Evolutionary conservation across 2,113 vertebrate genomes (phyloP), one percentile per base, ranked within the genome.

Genomic region (Anser cygnoides): DNA sequence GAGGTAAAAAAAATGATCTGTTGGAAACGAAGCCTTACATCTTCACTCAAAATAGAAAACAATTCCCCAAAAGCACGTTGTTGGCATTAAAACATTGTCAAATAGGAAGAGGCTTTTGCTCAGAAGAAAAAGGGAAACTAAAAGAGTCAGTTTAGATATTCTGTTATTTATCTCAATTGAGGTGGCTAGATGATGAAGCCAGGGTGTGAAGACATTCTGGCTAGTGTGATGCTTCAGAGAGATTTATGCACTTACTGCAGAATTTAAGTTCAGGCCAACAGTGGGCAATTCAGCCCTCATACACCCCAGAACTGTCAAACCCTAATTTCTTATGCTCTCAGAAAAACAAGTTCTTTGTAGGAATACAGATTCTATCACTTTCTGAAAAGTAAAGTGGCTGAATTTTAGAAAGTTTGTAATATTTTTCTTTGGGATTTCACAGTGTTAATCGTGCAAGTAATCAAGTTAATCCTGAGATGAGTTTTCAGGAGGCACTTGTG

Each of bases 1-100:
- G 26, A 29, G 22, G 16, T 54, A 52, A 83, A 46, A 84, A 10
- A 25, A 50, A 50, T 10, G 76, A 66, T 23, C 65, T 50, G 17
- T 55, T 96, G 71, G 93, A 96, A 96, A 87, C 12, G 37, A 10
- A 94, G 55, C 39, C 79, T 95, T 58, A 92, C 52, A 46, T 91
- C 37, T 59, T 76, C 31, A 33, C 26, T 66, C 31, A 52, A 87
- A 96, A 81, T 13, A 93, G 55, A 96, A 97, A 88, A 61, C 21
- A 29, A 31, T 79, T 89, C 25, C 78, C 59, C 39, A 81, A 80
- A 81, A 63, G 10, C 71, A 28, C 5, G 33, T 52, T 67, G 57
- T 94, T 82, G 55, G 57, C 84, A 94, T 21, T 29, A 9, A 13
- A 68, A 31, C 23, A 3, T 10, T 81, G 58, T 91, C 43, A 83